Percentiles rank a stretch among this genome's conserved stretches.
Conservation (phyloP, 2,888 invertebrate genomes). For the Arrhopalites spinosus region DNA sequence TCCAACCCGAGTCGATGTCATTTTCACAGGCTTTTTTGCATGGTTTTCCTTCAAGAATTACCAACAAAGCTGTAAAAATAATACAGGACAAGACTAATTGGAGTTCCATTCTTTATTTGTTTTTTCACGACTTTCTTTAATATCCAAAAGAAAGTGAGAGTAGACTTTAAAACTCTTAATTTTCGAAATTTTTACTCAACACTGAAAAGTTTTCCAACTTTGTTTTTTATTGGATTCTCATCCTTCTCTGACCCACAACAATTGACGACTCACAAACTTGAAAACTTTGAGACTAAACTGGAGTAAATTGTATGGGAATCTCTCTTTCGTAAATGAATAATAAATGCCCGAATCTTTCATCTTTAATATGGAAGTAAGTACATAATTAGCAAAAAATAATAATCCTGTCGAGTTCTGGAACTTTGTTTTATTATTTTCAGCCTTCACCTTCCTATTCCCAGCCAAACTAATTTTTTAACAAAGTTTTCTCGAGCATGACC, state of each 20-base stretch:
- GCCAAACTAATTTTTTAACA: no score
- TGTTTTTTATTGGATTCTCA: not conserved
- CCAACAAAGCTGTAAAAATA: not conserved
- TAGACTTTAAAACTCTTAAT: no score
- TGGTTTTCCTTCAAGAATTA: not conserved
- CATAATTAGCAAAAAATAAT: no score
- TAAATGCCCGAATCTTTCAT: not conserved
- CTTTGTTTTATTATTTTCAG: no score
- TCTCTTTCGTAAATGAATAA: not conserved
- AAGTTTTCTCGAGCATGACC: no score
- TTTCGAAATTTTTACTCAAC: no score
- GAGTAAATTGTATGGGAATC: not conserved
- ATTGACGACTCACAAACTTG: not conserved
- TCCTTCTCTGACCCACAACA: not conserved
- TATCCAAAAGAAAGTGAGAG: no score
- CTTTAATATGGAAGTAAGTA: no score
- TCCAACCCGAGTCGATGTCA: constrained; percentile 29
- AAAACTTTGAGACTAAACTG: not conserved
- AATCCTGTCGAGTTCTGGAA: no score
- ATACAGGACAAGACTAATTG: not conserved
- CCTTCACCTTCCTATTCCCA: no score
- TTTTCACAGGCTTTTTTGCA: constrained; percentile 25
- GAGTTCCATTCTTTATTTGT: not conserved
- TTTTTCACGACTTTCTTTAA: no score
- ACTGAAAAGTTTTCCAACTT: no score